These are phyloP conservation scores for Rhabdornis inornatus DNA, from an alignment of 2,113 vertebrate genomes.

Conservation along the genomic window DNA sequence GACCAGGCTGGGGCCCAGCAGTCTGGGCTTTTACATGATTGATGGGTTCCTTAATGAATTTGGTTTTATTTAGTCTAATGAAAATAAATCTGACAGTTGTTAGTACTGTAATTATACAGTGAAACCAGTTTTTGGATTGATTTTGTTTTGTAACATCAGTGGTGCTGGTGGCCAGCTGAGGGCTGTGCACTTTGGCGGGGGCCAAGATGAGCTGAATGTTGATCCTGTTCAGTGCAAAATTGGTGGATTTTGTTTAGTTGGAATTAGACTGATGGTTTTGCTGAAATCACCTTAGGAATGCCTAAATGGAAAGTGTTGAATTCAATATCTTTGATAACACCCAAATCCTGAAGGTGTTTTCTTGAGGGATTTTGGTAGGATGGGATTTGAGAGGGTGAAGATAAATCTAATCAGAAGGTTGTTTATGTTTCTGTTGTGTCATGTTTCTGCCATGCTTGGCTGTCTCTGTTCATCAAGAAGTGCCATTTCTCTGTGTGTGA, in stretches of 20 bases:
- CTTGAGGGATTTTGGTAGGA: background rate
- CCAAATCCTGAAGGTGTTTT: background rate
- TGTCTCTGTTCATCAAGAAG: background rate
- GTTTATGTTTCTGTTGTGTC: background rate
- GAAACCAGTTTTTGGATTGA: background rate
- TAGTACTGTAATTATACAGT: background rate
- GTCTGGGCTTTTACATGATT: background rate
- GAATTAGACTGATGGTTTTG: background rate
- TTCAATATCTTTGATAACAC: background rate
- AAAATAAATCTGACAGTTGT: background rate
- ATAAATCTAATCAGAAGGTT: background rate
- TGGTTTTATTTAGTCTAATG: background rate
- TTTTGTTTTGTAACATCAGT: background rate
- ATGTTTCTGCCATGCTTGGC: background rate
- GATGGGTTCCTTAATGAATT: background rate
- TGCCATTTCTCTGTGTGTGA: background rate
- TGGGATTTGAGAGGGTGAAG: background rate
- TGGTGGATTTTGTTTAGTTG: background rate
- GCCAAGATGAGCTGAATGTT: background rate
- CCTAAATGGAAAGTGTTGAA: background rate
- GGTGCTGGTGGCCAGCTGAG: background rate
- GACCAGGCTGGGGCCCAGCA: background rate
- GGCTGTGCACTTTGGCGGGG: background rate
- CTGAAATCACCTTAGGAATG: background rate
- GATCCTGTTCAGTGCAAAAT: accelerated